Conservation (phyloP, 64 coral and sea anemone genomes). For the Pocillopora verrucosa region DNA sequence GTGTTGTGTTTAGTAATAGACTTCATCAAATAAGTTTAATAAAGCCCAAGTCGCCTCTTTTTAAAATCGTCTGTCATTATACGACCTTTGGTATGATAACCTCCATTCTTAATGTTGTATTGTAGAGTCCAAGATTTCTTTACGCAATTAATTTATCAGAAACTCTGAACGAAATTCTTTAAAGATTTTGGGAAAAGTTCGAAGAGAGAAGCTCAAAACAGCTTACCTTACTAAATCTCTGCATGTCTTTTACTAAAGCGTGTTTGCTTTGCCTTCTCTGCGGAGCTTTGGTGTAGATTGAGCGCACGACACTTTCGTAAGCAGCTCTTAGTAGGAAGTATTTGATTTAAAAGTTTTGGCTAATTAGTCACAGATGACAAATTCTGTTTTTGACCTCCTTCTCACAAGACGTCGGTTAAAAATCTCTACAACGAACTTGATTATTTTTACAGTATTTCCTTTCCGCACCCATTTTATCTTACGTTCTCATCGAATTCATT, state of each 20-base stretch:
- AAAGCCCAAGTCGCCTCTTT: neutral
- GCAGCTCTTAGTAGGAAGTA: neutral
- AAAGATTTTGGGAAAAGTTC: neutral
- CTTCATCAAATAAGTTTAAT: neutral
- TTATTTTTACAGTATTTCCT: conserved; percentile 22
- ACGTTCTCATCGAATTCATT: neutral
- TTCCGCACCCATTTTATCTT: conserved; percentile 29
- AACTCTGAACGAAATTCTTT: too few species aligned
- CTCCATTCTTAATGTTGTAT: neutral
- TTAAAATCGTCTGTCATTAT: neutral
- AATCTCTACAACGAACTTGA: conserved; percentile 1
- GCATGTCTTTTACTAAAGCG: neutral
- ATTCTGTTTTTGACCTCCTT: neutral
- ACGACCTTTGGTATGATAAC: neutral
- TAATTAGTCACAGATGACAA: conserved; percentile 7
- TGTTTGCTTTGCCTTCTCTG: neutral
- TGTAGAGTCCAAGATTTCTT: too few species aligned
- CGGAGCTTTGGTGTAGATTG: neutral
- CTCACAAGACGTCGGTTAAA: conserved; percentile 26
- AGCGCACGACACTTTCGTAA: neutral
- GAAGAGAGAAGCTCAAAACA: neutral
- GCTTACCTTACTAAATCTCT: conserved; percentile 2
- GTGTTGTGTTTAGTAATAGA: neutral
- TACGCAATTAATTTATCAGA: neutral
- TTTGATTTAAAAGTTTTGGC: conserved; percentile 4